Conservation (phyloP, 2,888 invertebrate genomes). For the Oxyscelio sp. region DNA sequence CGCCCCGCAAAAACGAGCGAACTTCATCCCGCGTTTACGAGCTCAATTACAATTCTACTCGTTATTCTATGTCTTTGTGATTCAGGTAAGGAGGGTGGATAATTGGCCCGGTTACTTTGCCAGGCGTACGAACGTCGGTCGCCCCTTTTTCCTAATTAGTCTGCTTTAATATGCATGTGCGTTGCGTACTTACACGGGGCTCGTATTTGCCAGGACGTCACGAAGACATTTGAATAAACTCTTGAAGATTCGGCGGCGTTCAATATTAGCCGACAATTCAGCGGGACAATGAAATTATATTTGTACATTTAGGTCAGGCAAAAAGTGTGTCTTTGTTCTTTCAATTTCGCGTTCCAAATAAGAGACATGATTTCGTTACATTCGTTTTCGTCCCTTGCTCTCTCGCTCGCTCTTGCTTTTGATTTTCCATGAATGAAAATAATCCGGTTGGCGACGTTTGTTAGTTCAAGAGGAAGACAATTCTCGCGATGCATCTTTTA, state of each 20-base stretch:
- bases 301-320: conserved; percentile 18
- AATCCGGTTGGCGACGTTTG: background rate
- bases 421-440: background rate
- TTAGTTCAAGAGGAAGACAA: background rate
- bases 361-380: too few relatives aligned
- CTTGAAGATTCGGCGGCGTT: conserved; percentile 32
- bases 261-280: conserved; percentile 44
- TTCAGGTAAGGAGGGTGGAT: conserved; percentile 59
- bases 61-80: conserved; percentile 63
- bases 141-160: conserved; percentile 65
- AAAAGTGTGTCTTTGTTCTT: too few relatives aligned
- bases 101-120: conserved; percentile 65
- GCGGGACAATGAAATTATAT: conserved; percentile 37
- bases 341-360: too few relatives aligned
- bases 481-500: conserved; percentile 28
- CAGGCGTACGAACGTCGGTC: conserved; percentile 25
- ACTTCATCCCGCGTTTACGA: conserved; percentile 54
- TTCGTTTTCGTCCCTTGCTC: too few relatives aligned
- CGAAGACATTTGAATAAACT: conserved; percentile 42
- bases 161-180: conserved; percentile 62
- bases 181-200: background rate
- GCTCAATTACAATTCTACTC: conserved; percentile 60
- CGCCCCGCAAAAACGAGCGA: too few relatives aligned
- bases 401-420: background rate
- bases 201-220: conserved; percentile 32